Base-by-base conservation (phyloP, 2,888 invertebrate genomes). In the Hecatera dysodea region DNA sequence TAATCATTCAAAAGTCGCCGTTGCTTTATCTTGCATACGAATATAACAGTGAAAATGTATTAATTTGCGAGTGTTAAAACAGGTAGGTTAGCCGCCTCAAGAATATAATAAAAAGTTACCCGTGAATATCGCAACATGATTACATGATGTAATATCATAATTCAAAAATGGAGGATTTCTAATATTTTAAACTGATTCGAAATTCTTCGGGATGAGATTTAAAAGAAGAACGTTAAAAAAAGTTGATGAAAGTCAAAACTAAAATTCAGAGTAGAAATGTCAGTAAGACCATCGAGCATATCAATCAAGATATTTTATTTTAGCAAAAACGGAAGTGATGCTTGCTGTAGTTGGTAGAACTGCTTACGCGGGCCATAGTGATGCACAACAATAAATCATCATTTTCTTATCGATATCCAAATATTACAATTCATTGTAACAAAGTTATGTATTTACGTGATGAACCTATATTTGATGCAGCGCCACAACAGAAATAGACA, bases 271-370 rank as follows among this genome's bases (percentile, higher is more conserved):
- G 2, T 12, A n/a, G 11, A 33, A 44, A 22, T 5, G 39, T 77
- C 52, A 44, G 56, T 65, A 15, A 24, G 52, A 36, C 22, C 6
- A 62, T 27, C 79, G 77, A 77, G 73, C 48, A 76, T 78, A 50
- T 46, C 59, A 55, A n/a, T 7, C 6, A 2, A 55, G 44, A 36
- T n/a, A 44, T 69, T 63, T n/a, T 27, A 46, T 65, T 61, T 57
- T 15, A 15, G 39, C n/a, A 19, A 36, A 67, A 65, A 22, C 86
- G 86, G 88, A 88, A 76, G 77, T 83, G 81, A 82, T 81, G 84
- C 67, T 64, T 29, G 4, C 15, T 53, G 17, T 15, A 12, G 76
- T 78, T 86, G 86, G 82, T 78, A 86, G 69, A 70, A 78, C 46
- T 81, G 83, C 56, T 53, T 52, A 44, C 52, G 66, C 48, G 27